A percentile compares a stretch with the other conserved stretches of the same genome.
Conservation (phyloP, 2,797 vertebrate genomes). For the Anomalospiza imberbis region DNA sequence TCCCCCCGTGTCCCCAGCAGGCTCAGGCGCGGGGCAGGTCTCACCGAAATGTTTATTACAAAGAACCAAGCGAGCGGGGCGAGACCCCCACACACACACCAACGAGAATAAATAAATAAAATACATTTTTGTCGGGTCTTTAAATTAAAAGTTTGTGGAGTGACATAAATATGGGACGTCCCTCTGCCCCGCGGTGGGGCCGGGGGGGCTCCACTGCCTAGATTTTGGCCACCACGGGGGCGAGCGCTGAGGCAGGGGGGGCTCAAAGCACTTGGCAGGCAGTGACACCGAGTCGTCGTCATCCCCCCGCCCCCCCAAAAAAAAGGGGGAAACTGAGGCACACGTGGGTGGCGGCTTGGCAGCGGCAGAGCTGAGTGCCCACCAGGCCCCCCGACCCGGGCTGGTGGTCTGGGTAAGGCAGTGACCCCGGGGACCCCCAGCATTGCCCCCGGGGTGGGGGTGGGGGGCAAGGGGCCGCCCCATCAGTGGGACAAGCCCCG, state of each 20-base stretch:
- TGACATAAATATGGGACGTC: constrained; percentile 15
- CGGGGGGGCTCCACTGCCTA: neutral
- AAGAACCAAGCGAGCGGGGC: constrained; percentile 40
- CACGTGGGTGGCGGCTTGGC: too few relatives aligned
- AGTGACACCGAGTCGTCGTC: neutral
- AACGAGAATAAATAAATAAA: constrained; percentile 62
- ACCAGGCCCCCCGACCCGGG: neutral
- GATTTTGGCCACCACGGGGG: neutral
- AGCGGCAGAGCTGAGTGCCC: neutral
- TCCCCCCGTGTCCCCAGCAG: neutral
- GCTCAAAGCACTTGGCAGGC: constrained; percentile 44
- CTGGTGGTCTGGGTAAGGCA: constrained; percentile 40
- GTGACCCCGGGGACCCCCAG: neutral
- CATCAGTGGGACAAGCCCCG: neutral
- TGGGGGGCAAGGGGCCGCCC: neutral
- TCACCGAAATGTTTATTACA: constrained; percentile 43
- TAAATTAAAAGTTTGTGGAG: constrained; percentile 32
- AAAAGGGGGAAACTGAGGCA: neutral
- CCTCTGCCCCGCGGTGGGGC: neutral
- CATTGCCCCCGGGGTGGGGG: neutral
- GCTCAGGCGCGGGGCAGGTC: neutral
- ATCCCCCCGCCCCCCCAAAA: too few relatives aligned
- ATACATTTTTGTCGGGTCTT: constrained; percentile 4
- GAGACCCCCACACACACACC: neutral
- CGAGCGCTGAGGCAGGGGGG: neutral